Evolutionary conservation across 2,113 vertebrate species (phyloP), one percentile per base, ranked within the genome.

Genomic region (Zapus hudsonius): DNA sequence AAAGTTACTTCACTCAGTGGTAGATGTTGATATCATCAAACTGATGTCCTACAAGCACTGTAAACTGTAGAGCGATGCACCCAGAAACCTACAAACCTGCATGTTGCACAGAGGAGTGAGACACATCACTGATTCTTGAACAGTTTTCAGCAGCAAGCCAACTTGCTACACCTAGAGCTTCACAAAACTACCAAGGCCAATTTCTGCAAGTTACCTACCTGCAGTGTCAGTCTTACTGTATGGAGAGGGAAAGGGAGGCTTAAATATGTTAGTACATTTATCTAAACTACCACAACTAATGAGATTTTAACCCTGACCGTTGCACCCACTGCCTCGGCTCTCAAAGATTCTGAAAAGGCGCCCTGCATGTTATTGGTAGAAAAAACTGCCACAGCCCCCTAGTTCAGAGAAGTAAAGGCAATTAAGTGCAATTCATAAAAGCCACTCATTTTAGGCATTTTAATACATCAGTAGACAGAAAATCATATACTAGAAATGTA

Each of bases 371-470:
- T 66, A 29, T 1, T 82, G 31, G 52, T 17, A 88, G 38, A 89
- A 78, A 93, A 16, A 61, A 69, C 10, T 7, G 36, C 29, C 66
- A 1, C 38, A 40, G 15, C 4, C 5, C 44, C 31, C 61, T n/a
- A 20, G 8, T 75, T 84, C 55, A 67, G n/a, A 72, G 66, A 83
- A 81, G 85, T 73, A 44, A 67, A 23, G n/a, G 38, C 8, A 70
- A 80, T 69, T n/a, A 63, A 78, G 17, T 40, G 25, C 73, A 87
- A 40, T 88, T 89, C 73, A 63, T 95, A 95, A 97, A 95, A 88
- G 88, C 81, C 44, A 23, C 75, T 84, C 15, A 42, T 94, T 93
- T 92, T 19, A 12, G n/a, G n/a, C 12, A 12, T 91, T 84, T 67
- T 44, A 7, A 44, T 44, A 38, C 47, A 38, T 22, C 47, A 70